Base-by-base conservation (phyloP, 2,113 vertebrate species). In the Chloebia gouldiae region DNA sequence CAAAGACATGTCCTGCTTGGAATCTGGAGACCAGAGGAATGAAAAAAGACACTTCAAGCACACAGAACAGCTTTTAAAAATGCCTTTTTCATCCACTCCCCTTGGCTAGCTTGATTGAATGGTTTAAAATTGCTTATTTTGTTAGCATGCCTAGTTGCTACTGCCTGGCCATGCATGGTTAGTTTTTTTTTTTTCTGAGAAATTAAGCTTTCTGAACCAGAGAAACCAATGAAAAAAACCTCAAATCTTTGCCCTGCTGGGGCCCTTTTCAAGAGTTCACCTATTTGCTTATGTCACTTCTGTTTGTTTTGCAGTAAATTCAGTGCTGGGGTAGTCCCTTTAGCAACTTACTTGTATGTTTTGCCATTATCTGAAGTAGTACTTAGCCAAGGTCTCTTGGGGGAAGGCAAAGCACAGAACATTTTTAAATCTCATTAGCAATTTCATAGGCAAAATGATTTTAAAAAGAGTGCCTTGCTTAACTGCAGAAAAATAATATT, bases 231-330 rank as follows among this genome's bases (percentile, higher is more conserved):
- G 60, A 71, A 96, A 88, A 91, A 96, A 47, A 1, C 10, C 16
- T 83, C 10, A 31, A 45, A 45, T 53, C 82, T 90, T 86, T 92
- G 56, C 80, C 76, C 72, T 93, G 54, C 80, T 50, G 33, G 75
- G 40, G 39, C 64, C 64, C 60, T 93, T 93, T 88, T 88, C 92
- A 93, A 78, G 71, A 90, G 88, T 75, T 97, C 85, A 71, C 85
- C 76, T 97, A 84, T 96, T 96, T 96, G 83, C 72, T 93, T 94
- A 81, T 96, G 92, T 88, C 92, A 90, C 49, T 9, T 75, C 50
- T 97, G 80, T 97, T 97, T 97, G 92, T 77, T 95, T 87, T 97
- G 86, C 93, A 92, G 88, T 94, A 95, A 97, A 94, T 96, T 92
- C 86, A 90, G 60, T 9, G 18, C 51, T 56, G 86, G 90, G 56